Evolutionary conservation across 2,113 vertebrate genomes (phyloP).

Genomic region (Brachyhypopomus gauderio): DNA sequence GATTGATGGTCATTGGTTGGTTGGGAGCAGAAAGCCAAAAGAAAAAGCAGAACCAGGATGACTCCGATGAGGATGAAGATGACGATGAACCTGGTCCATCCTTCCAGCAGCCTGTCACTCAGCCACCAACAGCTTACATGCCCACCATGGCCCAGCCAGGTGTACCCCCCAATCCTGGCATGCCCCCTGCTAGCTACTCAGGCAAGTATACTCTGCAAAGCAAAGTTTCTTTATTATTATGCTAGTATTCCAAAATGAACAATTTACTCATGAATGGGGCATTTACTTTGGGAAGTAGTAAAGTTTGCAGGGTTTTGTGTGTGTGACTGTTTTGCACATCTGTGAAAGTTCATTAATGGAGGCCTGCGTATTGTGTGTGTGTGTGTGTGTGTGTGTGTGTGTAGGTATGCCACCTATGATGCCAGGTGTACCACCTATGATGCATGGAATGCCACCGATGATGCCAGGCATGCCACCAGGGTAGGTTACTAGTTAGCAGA

Average conservation of each 20-base stretch:
- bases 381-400: conserved; percentile 45
- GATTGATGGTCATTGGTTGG: not conserved
- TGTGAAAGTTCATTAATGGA: too few species aligned
- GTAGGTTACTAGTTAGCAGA: conserved; percentile 58
- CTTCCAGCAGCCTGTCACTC: conserved; percentile 83
- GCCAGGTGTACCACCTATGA: conserved; percentile 65
- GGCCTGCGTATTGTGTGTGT: not conserved
- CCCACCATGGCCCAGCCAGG: conserved; percentile 89
- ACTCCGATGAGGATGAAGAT: conserved; percentile 93
- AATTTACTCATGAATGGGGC: too few species aligned
- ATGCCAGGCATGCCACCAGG: conserved; percentile 75
- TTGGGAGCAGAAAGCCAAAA: conserved; percentile 86
- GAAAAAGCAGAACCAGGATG: conserved; percentile 91
- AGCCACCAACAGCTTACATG: conserved; percentile 85
- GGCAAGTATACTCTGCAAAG: conserved; percentile 50
- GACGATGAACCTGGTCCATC: conserved; percentile 92
- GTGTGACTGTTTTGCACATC: too few species aligned
- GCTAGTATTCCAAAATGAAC: too few species aligned
- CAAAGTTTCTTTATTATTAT: not conserved
- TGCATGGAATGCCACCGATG: conserved; percentile 73
- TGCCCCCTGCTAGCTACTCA: conserved; percentile 83
- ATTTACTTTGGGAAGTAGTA: too few species aligned
- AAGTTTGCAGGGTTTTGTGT: too few species aligned
- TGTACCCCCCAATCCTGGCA: conserved; percentile 81
- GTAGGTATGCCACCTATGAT: conserved; percentile 93